These are phyloP conservation scores for Sipha flava DNA, from an alignment of 1,140 invertebrate species.

Conservation along the genomic window DNA sequence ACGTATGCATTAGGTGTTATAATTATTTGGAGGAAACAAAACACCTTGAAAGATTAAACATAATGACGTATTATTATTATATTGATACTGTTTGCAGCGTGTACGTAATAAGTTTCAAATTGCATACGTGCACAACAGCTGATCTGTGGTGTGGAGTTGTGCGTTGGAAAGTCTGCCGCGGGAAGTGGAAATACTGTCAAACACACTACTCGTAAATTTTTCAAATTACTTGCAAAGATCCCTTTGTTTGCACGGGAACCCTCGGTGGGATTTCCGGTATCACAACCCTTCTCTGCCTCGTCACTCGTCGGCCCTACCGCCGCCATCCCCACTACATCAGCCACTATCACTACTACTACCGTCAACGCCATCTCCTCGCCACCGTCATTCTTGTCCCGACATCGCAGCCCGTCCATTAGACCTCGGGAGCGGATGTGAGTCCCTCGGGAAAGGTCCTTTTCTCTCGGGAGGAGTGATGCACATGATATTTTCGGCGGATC, in stretches of 20 bases:
- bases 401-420: neutral
- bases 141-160: too few species aligned
- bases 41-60: too few species aligned
- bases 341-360: neutral
- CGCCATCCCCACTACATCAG: neutral
- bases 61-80: too few species aligned
- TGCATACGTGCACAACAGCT: neutral
- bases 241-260: neutral
- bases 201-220: conserved; percentile 19
- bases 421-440: neutral
- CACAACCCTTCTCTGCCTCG: neutral
- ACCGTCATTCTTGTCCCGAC: too few species aligned
- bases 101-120: neutral
- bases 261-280: conserved; percentile 8
- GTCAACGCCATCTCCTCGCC: neutral
- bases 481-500: neutral
- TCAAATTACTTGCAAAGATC: conserved; percentile 15
- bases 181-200: conserved; percentile 7
- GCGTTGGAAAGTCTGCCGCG: neutral
- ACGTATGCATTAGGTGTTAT: too few species aligned
- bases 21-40: too few species aligned
- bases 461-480: neutral
- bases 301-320: neutral
- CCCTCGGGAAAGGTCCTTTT: neutral
- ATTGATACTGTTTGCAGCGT: too few species aligned